Evolutionary conservation across 2,888 invertebrate genomes (phyloP).

Genomic region (Apoderus coryli): DNA sequence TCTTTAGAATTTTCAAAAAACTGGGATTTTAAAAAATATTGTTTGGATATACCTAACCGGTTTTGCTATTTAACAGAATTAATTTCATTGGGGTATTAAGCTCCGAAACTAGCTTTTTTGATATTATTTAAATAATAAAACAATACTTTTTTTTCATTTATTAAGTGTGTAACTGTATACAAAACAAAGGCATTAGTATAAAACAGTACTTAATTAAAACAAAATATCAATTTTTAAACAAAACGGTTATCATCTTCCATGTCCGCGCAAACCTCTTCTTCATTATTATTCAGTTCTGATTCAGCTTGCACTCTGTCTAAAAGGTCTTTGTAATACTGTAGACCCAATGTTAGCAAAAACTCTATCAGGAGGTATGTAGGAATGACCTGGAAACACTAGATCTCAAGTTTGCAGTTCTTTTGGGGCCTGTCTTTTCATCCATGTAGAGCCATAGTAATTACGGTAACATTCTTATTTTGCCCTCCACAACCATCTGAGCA

Average conservation of each 20-base stretch:
- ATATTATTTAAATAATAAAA: conserved; percentile 1
- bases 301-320: conserved; percentile 6
- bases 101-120: background rate
- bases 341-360: conserved; percentile 9
- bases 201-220: background rate
- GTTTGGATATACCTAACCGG: no score
- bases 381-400: no score
- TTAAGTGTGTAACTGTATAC: conserved; percentile 1
- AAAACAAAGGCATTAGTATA: conserved; percentile 1
- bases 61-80: no score
- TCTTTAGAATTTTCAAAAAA: no score
- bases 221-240: conserved; percentile 2
- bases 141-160: background rate
- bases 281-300: conserved; percentile 1
- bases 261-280: conserved; percentile 1
- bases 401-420: conserved; percentile 6
- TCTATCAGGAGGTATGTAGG: no score
- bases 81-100: conserved; percentile 1
- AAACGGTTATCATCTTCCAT: conserved; percentile 3
- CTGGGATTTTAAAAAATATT: no score
- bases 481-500: conserved; percentile 11
- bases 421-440: conserved; percentile 9
- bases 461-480: conserved; percentile 10
- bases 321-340: conserved; percentile 6
- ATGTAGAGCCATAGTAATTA: conserved; percentile 10